Conservation (phyloP, 2,888 invertebrate genomes). For the Tetheella fluctuosa region DNA sequence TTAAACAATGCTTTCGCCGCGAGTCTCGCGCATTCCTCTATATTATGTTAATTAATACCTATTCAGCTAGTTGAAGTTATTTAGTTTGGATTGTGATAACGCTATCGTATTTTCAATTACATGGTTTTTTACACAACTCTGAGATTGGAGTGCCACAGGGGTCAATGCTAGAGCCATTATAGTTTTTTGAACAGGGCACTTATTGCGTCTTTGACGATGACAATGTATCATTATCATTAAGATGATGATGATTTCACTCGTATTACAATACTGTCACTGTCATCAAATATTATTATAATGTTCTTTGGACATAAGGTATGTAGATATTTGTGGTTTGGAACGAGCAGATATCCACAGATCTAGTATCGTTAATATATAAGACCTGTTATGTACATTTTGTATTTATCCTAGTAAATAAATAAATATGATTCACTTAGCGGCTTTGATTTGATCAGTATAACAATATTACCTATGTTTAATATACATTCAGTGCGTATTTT, state of each 20-base stretch:
- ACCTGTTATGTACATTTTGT: neutral
- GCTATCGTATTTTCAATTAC: neutral
- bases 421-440: neutral
- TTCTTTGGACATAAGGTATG: neutral
- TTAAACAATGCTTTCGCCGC: conserved; percentile 1
- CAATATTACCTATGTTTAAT: neutral
- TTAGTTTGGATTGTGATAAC: neutral
- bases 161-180: conserved; percentile 31
- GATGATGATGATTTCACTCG: neutral
- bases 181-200: conserved; percentile 21
- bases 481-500: no score
- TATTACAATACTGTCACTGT: neutral
- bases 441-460: neutral
- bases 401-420: neutral
- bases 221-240: no score
- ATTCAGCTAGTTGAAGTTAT: conserved; percentile 7
- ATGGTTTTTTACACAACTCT: neutral
- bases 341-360: neutral
- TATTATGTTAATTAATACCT: conserved; percentile 1
- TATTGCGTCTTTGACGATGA: neutral
- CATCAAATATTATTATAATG: neutral
- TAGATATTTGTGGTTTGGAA: neutral
- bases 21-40: neutral
- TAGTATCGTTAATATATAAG: neutral
- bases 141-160: conserved; percentile 29